Evolutionary conservation across 1,140 invertebrate species (phyloP).

Genomic region (Drosophila dunni): DNA sequence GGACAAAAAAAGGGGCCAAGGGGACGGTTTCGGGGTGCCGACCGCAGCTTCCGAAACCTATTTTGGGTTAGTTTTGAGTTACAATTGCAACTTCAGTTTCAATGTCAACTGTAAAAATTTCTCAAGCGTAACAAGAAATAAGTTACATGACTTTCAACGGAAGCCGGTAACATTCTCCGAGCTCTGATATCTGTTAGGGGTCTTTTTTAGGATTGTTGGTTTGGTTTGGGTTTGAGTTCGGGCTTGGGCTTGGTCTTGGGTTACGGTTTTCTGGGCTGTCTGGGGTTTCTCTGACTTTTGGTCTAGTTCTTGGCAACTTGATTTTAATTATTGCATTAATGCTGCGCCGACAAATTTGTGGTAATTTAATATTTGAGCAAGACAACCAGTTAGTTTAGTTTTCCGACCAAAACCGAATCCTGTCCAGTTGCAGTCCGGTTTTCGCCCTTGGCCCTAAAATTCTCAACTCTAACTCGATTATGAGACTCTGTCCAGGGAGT

Average conservation of each 20-base stretch:
- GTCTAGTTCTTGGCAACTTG: conserved; percentile 68
- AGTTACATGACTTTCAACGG: conserved; percentile 79
- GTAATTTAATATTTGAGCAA: conserved; percentile 76
- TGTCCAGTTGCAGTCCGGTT: conserved; percentile 44
- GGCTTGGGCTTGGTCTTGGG: conserved; percentile 20
- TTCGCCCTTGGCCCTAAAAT: conserved; percentile 18
- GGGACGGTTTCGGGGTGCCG: conserved; percentile 48
- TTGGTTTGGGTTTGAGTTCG: conserved; percentile 26
- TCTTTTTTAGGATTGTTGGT: conserved; percentile 25
- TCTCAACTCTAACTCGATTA: conserved; percentile 38
- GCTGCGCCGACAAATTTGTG: conserved; percentile 79
- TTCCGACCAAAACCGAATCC: conserved; percentile 30
- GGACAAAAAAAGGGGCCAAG: conserved; percentile 38
- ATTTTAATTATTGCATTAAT: conserved; percentile 83
- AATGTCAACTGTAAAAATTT: conserved; percentile 79
- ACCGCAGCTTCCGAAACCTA: conserved; percentile 82
- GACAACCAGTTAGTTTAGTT: conserved; percentile 53
- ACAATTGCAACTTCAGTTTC: conserved; percentile 67
- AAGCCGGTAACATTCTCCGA: conserved; percentile 37
- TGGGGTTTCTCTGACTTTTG: conserved; percentile 22
- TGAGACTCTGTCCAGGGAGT: conserved; percentile 24
- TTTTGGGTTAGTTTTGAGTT: conserved; percentile 80
- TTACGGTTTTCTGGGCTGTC: not conserved
- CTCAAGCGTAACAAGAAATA: conserved; percentile 80
- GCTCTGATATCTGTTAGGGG: conserved; percentile 13